These are phyloP conservation scores for Athene cunicularia DNA, from an alignment of 2,113 vertebrate species.

Conservation along the genomic window DNA sequence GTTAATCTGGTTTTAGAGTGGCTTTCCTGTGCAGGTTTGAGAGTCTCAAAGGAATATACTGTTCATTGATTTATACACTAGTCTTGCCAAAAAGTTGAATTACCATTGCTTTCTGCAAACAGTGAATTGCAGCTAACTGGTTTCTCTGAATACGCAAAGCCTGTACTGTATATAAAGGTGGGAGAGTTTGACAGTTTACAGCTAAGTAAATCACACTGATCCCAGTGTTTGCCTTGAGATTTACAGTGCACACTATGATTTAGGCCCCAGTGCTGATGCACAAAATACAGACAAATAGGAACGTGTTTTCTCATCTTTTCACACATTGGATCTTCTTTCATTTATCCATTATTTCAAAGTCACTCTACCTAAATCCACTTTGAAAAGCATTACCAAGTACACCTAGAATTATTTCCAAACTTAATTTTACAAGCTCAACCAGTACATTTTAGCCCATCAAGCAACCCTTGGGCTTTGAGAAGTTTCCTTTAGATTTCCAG, in stretches of 20 bases:
- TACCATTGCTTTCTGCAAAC: slow-evolving; percentile 38
- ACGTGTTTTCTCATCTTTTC: background rate
- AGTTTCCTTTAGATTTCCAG: background rate
- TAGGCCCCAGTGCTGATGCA: background rate
- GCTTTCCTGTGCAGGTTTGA: slow-evolving; percentile 4
- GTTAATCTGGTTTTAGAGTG: slow-evolving; percentile 43
- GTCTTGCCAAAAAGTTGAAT: slow-evolving; percentile 55
- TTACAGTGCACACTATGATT: background rate
- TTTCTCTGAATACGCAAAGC: slow-evolving; percentile 3
- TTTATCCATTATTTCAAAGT: background rate
- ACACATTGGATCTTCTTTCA: background rate
- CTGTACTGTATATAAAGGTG: background rate
- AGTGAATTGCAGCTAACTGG: background rate
- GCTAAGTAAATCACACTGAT: slow-evolving; percentile 3
- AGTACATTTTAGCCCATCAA: background rate
- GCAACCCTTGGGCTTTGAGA: background rate
- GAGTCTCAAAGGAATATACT: slow-evolving; percentile 27
- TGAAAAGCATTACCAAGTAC: background rate
- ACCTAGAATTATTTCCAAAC: background rate
- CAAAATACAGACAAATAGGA: background rate
- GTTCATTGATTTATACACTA: background rate
- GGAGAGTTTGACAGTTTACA: background rate
- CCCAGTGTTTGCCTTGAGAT: background rate
- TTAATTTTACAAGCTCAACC: background rate
- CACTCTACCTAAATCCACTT: background rate